phyloP scores from a whole-genome alignment of 2,797 vertebrate genomes.

The Orientallactaga sibirica region DNA sequence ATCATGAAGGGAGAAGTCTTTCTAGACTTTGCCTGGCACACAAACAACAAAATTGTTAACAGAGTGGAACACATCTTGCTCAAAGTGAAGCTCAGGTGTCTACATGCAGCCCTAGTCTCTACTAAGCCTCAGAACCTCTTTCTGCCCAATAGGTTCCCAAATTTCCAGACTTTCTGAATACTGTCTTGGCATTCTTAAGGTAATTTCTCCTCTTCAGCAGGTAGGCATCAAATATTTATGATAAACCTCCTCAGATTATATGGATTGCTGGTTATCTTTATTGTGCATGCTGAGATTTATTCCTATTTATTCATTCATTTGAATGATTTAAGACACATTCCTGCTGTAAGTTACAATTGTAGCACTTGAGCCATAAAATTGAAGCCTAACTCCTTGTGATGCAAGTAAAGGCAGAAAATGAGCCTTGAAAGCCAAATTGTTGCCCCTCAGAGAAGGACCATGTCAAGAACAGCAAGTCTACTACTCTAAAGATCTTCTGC shows the following conservation, averaged over 20 bases:
- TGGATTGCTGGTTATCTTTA: constrained; percentile 48
- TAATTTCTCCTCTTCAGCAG: background rate
- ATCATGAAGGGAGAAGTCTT: background rate
- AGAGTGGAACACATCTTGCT: background rate
- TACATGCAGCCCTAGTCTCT: too few species aligned
- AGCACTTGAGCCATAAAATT: constrained; percentile 11
- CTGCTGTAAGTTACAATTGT: constrained; percentile 28
- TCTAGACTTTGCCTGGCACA: background rate
- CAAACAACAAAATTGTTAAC: background rate
- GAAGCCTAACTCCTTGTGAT: constrained; percentile 12
- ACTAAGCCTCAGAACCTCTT: background rate
- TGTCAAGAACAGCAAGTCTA: background rate
- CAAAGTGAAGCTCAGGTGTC: background rate
- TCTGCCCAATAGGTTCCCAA: background rate
- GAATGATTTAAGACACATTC: constrained; percentile 54
- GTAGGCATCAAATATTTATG: constrained; percentile 20
- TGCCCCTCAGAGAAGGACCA: background rate
- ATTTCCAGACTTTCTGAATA: background rate
- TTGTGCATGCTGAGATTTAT: constrained; percentile 50
- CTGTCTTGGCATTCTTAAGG: background rate
- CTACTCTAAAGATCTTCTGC: background rate
- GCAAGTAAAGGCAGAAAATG: constrained; percentile 14
- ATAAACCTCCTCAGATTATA: constrained; percentile 42
- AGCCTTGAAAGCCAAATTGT: constrained; percentile 27
- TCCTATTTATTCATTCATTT: constrained; percentile 58